phyloP scores from a whole-genome alignment of 2,888 invertebrate genomes.

The Drosophila nr. fundita region DNA sequence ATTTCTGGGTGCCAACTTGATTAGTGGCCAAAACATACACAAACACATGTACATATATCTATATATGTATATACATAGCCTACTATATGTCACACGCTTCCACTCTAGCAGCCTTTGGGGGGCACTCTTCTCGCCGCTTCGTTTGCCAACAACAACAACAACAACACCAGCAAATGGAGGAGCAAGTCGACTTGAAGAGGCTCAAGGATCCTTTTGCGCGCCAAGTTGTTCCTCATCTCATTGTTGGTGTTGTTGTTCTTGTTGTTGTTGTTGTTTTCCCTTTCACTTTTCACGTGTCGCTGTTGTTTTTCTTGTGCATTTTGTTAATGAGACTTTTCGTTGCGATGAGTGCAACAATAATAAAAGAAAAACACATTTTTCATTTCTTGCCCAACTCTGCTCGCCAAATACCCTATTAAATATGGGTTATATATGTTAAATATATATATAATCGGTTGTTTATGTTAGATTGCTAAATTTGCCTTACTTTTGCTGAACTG shows the following conservation, averaged over 20 bases:
- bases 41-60: neutral
- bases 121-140: conserved; percentile 44
- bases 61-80: neutral
- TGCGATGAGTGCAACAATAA: conserved; percentile 39
- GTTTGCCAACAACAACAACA: conserved; percentile 33
- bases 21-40: conserved; percentile 51
- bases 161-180: conserved; percentile 22
- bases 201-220: conserved; percentile 57
- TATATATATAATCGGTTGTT: too few species aligned
- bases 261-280: conserved; percentile 26
- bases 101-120: conserved; percentile 21
- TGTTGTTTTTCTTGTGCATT: conserved; percentile 52
- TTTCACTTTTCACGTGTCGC: conserved; percentile 41
- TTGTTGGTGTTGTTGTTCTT: conserved; percentile 26
- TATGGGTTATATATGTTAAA: fast-evolving
- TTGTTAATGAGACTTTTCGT: conserved; percentile 60
- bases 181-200: conserved; percentile 46
- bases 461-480: neutral
- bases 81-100: neutral
- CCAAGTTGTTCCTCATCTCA: conserved; percentile 39
- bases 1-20: conserved; percentile 54
- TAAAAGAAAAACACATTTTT: conserved; percentile 9
- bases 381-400: neutral
- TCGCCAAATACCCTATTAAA: conserved; percentile 9
- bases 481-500: neutral